These are phyloP conservation scores for Drosophila neoperkinsi DNA, from an alignment of 2,888 invertebrate species.

Conservation along the genomic window DNA sequence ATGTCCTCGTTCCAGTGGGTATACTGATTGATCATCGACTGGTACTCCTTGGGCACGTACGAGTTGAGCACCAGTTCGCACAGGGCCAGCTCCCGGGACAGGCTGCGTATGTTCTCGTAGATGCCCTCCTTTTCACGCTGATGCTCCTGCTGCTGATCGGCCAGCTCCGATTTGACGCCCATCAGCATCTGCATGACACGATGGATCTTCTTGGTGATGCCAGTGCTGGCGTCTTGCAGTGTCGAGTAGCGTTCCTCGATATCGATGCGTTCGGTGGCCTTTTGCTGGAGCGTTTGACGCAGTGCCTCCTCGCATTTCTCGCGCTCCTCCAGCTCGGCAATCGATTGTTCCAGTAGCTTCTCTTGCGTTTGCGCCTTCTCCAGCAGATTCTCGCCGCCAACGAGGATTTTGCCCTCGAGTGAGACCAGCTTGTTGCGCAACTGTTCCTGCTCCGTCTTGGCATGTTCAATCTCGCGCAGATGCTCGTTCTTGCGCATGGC, in stretches of 20 bases:
- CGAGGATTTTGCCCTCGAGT: slow-evolving; percentile 97
- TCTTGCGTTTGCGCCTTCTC: slow-evolving; percentile 99
- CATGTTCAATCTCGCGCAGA: slow-evolving; percentile 91
- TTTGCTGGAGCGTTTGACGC: slow-evolving; percentile 93
- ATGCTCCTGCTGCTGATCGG: slow-evolving; percentile 96
- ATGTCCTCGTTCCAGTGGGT: slow-evolving; percentile 99
- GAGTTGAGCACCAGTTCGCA: slow-evolving; percentile 96
- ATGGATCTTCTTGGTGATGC: slow-evolving; percentile 96
- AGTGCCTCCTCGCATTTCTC: slow-evolving; percentile 92
- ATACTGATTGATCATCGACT: slow-evolving; percentile 95
- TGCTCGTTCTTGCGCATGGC: slow-evolving; percentile 89
- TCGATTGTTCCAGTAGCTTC: slow-evolving; percentile 93
- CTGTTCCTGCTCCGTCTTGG: slow-evolving; percentile 92
- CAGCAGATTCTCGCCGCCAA: slow-evolving; percentile 98
- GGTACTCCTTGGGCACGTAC: slow-evolving; percentile 97
- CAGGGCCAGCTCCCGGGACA: slow-evolving; percentile 95
- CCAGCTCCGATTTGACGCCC: slow-evolving; percentile 93
- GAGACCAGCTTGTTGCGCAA: slow-evolving; percentile 94
- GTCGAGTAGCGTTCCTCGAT: slow-evolving; percentile 97
- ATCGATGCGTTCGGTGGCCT: slow-evolving; percentile 96
- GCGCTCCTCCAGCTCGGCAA: slow-evolving; percentile 92
- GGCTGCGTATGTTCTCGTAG: slow-evolving; percentile 95
- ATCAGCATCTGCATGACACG: slow-evolving; percentile 94
- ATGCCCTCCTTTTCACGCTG: slow-evolving; percentile 98
- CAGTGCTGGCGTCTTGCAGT: slow-evolving; percentile 97